Evolutionary conservation across 2,888 invertebrate species (phyloP), one percentile per base, ranked within the genome.

Genomic region (Eustalomyia histrio): DNA sequence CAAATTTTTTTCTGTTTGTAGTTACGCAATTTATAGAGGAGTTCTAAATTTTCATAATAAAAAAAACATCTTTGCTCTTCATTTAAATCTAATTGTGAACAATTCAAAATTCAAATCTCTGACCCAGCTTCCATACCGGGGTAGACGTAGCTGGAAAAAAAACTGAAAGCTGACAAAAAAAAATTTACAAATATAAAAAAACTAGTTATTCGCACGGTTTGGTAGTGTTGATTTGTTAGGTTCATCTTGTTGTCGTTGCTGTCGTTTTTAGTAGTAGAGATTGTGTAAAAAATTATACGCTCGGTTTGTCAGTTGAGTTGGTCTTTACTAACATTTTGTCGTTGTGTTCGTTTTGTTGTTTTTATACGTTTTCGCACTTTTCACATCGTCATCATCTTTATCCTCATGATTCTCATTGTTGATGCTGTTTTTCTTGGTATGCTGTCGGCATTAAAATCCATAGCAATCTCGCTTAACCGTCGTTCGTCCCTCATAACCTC

Each of bases 221-320:
- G 43, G 14, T 63, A 60, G 80, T 60, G 53, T 16, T 43, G 57
- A 68, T 24, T 65, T 67, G 69, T 65, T 53, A 7, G 57, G n/a
- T 71, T 65, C 43, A 50, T 39, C 63, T 61, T 33, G 24, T 57
- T 57, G 55, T 57, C 12, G 17, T 55, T 55, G 53, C 18, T 39
- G 29, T n/a, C 24, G 60, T 64, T 71, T 67, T 68, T 55, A 76
- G 72, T 76, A 67, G 67, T 71, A 71, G 78, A 74, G 81, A 81
- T 78, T 78, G 78, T 71, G 78, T 67, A 81, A 75, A 81, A 81
- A 81, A 81, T 78, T 81, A 78, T 81, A 81, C 74, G 81, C 81
- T 81, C 50, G 21, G 78, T 78, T 81, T 81, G 81, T 67, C 74
- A 67, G 81, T 67, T 52, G 74, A 75, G 75, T 69, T 64, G 75